phyloP scores from a whole-genome alignment of 2,888 invertebrate species.

The Falcaria lacertinaria region DNA sequence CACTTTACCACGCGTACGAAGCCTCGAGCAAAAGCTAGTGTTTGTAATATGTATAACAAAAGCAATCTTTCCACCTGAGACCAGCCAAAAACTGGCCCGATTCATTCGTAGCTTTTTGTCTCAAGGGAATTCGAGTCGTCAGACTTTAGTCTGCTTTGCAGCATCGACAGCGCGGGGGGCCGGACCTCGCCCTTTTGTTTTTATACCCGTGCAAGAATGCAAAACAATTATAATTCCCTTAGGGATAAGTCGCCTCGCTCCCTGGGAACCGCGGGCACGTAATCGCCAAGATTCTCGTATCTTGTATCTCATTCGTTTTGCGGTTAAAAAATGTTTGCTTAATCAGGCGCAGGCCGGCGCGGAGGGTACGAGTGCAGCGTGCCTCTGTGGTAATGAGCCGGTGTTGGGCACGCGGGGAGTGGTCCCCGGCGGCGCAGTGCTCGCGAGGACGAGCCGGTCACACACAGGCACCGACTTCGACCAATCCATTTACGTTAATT shows the following conservation, averaged over 20 bases:
- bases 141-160: constrained; percentile 72
- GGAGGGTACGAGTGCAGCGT: constrained; percentile 18
- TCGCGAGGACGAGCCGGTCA: constrained; percentile 36
- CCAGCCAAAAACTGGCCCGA: constrained; percentile 47
- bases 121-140: constrained; percentile 72
- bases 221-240: constrained; percentile 78
- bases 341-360: constrained; percentile 32
- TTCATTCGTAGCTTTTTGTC: constrained; percentile 73
- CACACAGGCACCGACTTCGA: constrained; percentile 61
- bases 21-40: too few species aligned
- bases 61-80: constrained; percentile 27
- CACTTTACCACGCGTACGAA: too few species aligned
- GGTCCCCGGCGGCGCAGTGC: constrained; percentile 31
- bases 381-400: constrained; percentile 21
- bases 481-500: constrained; percentile 80
- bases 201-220: constrained; percentile 77
- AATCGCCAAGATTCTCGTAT: constrained; percentile 61
- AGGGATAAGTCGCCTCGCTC: constrained; percentile 66
- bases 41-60: constrained; percentile 3
- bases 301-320: constrained; percentile 57
- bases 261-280: constrained; percentile 58
- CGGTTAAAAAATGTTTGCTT: constrained; percentile 56
- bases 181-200: constrained; percentile 69
- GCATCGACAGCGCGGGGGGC: constrained; percentile 66
- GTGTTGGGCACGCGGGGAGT: constrained; percentile 45